Conservation (phyloP, 1,140 invertebrate species). For the Heliothis virescens region DNA sequence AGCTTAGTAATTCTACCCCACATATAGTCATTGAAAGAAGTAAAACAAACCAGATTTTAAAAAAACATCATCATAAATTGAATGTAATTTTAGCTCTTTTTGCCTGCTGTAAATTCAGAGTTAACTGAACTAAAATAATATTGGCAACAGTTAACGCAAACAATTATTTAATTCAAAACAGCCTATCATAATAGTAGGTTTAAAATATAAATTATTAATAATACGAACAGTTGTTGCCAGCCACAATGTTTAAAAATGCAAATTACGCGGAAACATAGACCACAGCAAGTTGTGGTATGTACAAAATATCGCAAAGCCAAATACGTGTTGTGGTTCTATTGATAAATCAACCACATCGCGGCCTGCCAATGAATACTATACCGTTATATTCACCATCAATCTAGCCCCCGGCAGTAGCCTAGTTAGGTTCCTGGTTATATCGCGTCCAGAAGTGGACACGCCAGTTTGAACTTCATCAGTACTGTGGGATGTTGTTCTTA, state of each 20-base stretch:
- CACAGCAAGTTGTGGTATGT: slow-evolving; percentile 37
- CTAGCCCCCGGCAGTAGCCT: slow-evolving; percentile 14
- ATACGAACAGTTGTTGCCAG: slow-evolving; percentile 21
- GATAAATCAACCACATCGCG: slow-evolving; percentile 47
- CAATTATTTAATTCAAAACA: slow-evolving; percentile 13
- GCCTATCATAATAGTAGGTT: neutral
- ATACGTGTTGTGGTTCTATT: slow-evolving; percentile 46
- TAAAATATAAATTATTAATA: slow-evolving; percentile 21
- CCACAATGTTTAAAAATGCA: slow-evolving; percentile 43
- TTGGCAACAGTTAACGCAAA: no score
- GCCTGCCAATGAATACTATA: slow-evolving; percentile 35
- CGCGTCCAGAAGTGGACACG: neutral
- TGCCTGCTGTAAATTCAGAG: no score
- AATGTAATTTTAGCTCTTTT: no score
- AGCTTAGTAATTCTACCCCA: no score
- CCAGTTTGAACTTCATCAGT: slow-evolving; percentile 8
- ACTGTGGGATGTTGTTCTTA: neutral
- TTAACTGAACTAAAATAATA: no score
- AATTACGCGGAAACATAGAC: slow-evolving; percentile 40
- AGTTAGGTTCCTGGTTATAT: slow-evolving; percentile 19
- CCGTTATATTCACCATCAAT: slow-evolving; percentile 38
- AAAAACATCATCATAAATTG: no score
- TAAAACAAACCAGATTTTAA: no score
- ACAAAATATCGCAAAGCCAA: slow-evolving; percentile 46
- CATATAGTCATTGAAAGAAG: no score